Evolutionary conservation across 2,797 vertebrate species (phyloP), one percentile per base, ranked within the genome.

Genomic region (Sebastes cheni): DNA sequence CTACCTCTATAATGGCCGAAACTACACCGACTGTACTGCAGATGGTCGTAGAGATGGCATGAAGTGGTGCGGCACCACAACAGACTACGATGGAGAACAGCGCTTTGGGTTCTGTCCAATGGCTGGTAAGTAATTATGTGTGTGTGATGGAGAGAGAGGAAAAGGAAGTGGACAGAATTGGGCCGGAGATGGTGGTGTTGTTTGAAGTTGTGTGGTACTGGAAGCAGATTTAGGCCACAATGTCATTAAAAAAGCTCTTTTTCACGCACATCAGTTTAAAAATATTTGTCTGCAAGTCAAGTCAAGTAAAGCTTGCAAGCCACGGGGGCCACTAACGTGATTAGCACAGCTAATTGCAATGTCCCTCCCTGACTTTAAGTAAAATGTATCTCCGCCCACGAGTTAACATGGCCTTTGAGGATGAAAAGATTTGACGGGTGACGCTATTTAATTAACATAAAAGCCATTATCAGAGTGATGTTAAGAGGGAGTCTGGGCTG

Each of bases 31-130:
- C 87, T 99, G 99, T 42, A 99, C 98, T 0, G 96, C 98, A 0
- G 98, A 99, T 80, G 98, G 98, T 13, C 95, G 99, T 0, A 95
- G 95, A 72, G 99, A 99, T 76, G 97, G 97, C 88, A 99, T 99
- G 99, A 99, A 99, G 69, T 99, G 99, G 99, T 99, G 99, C 9
- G 97, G 98, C 65, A 99, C 99, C 77, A 99, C 98, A 0, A 88
- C 88, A 39, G 96, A 99, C 95, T 99, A 97, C 1, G 98, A 99
- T 0, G 93, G 87, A 1, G 98, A 99, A 75, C 96, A 97, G 65
- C 97, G 95, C n/a, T 99, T 97, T 87, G 99, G 99, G 8, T 99
- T 99, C 95, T 99, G 99, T 80, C 99, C 98, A 27, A 99, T 99
- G 99, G 97, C 98, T 82, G 98, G 99, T 99, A 88, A 96, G 93